phyloP scores from a whole-genome alignment of 1,140 invertebrate genomes.

The Luehdorfia chinensis region DNA sequence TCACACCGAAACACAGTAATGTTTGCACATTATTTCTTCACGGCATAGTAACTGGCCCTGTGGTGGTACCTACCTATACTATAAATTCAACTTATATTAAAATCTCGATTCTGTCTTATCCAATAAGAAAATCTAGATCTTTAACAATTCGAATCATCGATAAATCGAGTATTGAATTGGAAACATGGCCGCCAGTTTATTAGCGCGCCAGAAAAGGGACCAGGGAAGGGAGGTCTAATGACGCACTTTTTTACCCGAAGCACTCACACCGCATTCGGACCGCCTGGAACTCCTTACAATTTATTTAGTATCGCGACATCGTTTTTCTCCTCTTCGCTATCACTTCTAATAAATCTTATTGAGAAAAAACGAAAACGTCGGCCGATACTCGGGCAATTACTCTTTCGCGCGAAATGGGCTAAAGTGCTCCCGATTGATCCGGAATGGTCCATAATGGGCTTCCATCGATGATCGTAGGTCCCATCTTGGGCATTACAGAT shows the following conservation, averaged over 20 bases:
- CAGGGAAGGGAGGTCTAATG: neutral
- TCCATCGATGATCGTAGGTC: conserved; percentile 8
- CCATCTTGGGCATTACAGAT: conserved; percentile 6
- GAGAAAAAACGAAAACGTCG: conserved; percentile 20
- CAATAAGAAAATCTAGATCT: too few relatives aligned
- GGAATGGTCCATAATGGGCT: conserved; percentile 23
- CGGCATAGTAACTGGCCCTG: too few relatives aligned
- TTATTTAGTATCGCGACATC: conserved; percentile 7
- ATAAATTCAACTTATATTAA: too few relatives aligned
- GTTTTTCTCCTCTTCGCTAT: conserved; percentile 16
- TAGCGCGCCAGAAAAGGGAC: neutral
- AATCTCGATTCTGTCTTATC: too few relatives aligned
- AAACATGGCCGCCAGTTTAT: neutral
- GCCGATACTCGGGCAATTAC: conserved; percentile 25
- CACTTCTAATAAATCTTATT: conserved; percentile 25
- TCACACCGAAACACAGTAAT: too few relatives aligned
- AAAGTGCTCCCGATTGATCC: conserved; percentile 24
- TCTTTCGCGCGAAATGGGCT: conserved; percentile 19
- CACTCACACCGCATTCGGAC: neutral
- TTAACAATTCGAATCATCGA: too few relatives aligned
- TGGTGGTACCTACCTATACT: too few relatives aligned
- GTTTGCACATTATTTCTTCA: too few relatives aligned
- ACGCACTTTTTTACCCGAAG: neutral
- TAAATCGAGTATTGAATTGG: neutral
- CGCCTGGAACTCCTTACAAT: conserved; percentile 3